Percentiles rank a stretch among this genome's conserved stretches.
These are phyloP conservation scores for Brenthis hecate DNA, from an alignment of 2,888 invertebrate genomes.

Conservation along the genomic window DNA sequence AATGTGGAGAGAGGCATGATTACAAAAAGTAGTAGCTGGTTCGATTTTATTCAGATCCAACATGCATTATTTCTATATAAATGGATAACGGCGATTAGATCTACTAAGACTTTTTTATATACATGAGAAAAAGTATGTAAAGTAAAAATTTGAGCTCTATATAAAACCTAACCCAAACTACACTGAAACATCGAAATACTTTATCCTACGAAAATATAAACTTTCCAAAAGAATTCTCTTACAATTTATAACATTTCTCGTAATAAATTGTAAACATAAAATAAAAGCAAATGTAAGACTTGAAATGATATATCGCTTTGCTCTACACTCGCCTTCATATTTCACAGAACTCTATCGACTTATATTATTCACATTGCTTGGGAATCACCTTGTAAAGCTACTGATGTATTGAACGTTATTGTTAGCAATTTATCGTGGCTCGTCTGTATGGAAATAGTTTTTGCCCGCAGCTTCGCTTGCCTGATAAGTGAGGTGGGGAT, in stretches of 20 bases:
- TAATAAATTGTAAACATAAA: conserved; percentile 11
- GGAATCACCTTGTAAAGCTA: conserved; percentile 9
- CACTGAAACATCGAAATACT: not conserved
- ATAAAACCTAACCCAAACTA: too few species aligned
- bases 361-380: conserved; percentile 15
- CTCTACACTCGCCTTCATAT: conserved; percentile 7
- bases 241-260: not conserved
- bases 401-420: not conserved
- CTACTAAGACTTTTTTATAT: too few species aligned
- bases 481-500: too few species aligned
- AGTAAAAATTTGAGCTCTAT: too few species aligned
- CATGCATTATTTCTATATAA: too few species aligned
- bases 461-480: too few species aligned
- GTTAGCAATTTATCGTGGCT: not conserved
- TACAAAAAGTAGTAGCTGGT: not conserved
- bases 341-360: conserved; percentile 21
- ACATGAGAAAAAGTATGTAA: too few species aligned
- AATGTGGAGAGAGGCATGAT: not conserved
- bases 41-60: too few species aligned
- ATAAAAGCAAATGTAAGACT: conserved; percentile 13
- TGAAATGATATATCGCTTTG: conserved; percentile 11
- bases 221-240: not conserved
- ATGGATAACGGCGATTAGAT: too few species aligned
- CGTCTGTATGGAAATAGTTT: not conserved
- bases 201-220: not conserved